Percentiles rank a stretch among this genome's conserved stretches.
These are phyloP conservation scores for Pelosia muscerda DNA, from an alignment of 2,888 invertebrate species.

Conservation along the genomic window DNA sequence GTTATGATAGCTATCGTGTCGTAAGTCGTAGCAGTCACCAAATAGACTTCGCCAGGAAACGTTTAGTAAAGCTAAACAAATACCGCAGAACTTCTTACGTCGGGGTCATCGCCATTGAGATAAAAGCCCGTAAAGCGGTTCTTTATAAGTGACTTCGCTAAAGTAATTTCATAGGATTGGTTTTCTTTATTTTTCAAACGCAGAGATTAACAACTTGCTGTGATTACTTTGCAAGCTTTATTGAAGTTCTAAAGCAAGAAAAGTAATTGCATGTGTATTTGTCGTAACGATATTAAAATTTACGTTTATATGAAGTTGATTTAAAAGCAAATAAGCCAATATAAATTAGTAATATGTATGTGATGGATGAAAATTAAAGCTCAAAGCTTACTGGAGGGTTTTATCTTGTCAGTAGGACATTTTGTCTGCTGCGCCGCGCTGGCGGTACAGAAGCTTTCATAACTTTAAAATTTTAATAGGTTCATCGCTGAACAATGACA, in stretches of 20 bases:
- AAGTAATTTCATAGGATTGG: conserved; percentile 43
- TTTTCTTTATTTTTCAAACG: conserved; percentile 41
- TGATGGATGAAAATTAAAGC: too few species aligned
- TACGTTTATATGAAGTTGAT: too few species aligned
- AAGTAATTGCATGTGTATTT: conserved; percentile 27
- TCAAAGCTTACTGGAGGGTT: too few species aligned
- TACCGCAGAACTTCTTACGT: conserved; percentile 47
- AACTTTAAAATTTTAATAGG: neutral
- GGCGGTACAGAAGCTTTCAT: too few species aligned
- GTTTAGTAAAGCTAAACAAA: conserved; percentile 55
- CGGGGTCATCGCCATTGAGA: conserved; percentile 63
- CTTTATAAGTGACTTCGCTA: conserved; percentile 48
- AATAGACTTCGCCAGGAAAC: conserved; percentile 41
- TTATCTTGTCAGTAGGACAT: too few species aligned
- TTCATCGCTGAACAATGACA: neutral
- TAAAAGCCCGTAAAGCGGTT: conserved; percentile 53
- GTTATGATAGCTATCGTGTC: conserved; percentile 40
- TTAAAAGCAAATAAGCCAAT: too few species aligned
- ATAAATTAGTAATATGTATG: too few species aligned
- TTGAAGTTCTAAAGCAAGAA: neutral
- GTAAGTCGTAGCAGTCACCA: conserved; percentile 21
- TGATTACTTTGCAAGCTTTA: conserved; percentile 27
- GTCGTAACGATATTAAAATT: neutral
- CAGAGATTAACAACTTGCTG: conserved; percentile 36
- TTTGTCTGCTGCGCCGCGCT: too few species aligned